phyloP scores from a whole-genome alignment of 1,140 invertebrate genomes.

The Amyelois transitella region DNA sequence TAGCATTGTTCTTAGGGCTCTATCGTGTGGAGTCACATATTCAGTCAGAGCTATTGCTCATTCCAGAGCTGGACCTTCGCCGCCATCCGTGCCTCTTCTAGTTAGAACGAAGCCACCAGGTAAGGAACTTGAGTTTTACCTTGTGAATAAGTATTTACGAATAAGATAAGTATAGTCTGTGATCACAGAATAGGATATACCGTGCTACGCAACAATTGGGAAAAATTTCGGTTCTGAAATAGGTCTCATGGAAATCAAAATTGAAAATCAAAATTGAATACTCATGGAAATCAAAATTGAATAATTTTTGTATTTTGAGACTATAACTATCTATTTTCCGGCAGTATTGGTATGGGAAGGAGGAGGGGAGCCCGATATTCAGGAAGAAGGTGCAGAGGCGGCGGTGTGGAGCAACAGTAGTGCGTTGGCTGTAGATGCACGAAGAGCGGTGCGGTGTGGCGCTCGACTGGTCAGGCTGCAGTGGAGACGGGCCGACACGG shows the following conservation, averaged over 20 bases:
- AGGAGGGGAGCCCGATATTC: slow-evolving; percentile 37
- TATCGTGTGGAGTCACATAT: slow-evolving; percentile 60
- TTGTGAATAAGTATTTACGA: neutral
- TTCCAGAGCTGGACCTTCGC: slow-evolving; percentile 51
- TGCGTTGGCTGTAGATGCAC: slow-evolving; percentile 49
- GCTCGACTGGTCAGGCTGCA: slow-evolving; percentile 56
- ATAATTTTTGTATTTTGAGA: no score
- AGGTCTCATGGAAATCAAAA: no score
- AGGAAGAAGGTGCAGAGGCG: slow-evolving; percentile 46
- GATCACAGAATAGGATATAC: no score
- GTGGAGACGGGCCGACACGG: slow-evolving; percentile 46
- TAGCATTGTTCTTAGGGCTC: slow-evolving; percentile 36
- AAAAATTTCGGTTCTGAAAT: no score
- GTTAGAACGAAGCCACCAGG: slow-evolving; percentile 64
- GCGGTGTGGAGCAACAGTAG: slow-evolving; percentile 64
- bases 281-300: no score
- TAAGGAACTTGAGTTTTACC: slow-evolving; percentile 10
- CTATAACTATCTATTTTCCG: neutral
- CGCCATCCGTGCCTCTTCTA: slow-evolving; percentile 45
- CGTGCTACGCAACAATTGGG: no score
- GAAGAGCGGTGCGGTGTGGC: slow-evolving; percentile 53
- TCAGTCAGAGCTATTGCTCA: slow-evolving; percentile 58
- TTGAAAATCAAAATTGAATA: no score
- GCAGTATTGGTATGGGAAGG: slow-evolving; percentile 65
- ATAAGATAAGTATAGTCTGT: neutral